Conservation (phyloP, 2,797 vertebrate genomes). For the Onychomys torridus region DNA sequence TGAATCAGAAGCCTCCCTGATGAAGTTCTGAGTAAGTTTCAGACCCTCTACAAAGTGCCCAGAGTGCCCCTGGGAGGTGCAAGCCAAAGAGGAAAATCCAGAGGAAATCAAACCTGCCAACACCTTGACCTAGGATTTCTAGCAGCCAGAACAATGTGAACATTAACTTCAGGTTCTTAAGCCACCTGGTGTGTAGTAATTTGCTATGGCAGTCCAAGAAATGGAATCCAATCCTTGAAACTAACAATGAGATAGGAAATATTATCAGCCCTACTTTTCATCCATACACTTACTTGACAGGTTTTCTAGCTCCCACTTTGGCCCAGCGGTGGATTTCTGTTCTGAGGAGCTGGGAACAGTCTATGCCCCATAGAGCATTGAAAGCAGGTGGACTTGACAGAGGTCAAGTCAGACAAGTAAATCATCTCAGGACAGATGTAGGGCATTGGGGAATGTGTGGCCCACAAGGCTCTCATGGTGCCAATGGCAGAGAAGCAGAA, state of each 20-base stretch:
- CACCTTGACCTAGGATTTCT: background rate
- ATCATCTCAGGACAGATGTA: background rate
- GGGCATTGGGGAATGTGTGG: background rate
- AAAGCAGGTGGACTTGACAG: background rate
- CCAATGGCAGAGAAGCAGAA: background rate
- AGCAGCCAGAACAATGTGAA: background rate
- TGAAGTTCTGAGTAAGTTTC: background rate
- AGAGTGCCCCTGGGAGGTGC: background rate
- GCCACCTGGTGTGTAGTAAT: background rate
- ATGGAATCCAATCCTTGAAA: background rate
- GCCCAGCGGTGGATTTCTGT: background rate
- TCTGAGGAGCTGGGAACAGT: background rate
- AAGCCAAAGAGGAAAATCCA: background rate
- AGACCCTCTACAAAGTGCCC: background rate
- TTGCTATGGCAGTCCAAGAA: background rate
- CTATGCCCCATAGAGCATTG: background rate
- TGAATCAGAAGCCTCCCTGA: background rate
- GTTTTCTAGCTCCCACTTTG: background rate
- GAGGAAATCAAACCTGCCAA: background rate
- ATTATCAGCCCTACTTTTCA: background rate
- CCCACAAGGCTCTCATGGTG: too few species aligned
- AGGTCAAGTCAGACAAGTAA: background rate
- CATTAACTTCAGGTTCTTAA: background rate
- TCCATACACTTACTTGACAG: background rate
- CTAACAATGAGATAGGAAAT: background rate